phyloP scores from a whole-genome alignment of 2,888 invertebrate species.

The Patella caerulea region DNA sequence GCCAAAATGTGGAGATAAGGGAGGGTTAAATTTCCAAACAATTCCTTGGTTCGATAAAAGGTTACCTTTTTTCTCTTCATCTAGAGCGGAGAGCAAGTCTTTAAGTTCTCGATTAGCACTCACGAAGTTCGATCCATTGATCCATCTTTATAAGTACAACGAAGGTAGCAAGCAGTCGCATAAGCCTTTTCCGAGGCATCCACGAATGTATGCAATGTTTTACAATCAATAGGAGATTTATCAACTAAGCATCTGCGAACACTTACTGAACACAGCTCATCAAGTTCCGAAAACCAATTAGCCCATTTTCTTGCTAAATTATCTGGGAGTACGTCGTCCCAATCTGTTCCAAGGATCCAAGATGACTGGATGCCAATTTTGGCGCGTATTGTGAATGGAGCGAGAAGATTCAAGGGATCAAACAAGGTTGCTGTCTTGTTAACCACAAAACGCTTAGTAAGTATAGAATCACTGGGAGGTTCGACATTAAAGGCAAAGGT shows the following conservation, averaged over 20 bases:
- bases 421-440: not conserved
- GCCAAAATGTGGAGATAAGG: slow-evolving; percentile 39
- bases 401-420: slow-evolving; percentile 2
- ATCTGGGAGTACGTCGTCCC: not conserved
- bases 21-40: slow-evolving; percentile 39
- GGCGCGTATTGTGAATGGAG: not conserved
- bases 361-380: not conserved
- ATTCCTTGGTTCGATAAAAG: slow-evolving; percentile 23
- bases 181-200: too few relatives aligned
- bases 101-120: slow-evolving; percentile 19
- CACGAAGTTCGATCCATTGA: slow-evolving; percentile 18
- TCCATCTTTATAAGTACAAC: too few relatives aligned
- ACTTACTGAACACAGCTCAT: not conserved
- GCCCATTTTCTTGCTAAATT: not conserved
- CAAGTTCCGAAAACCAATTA: slow-evolving; percentile 5
- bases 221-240: not conserved
- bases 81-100: slow-evolving; percentile 19
- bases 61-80: slow-evolving; percentile 22
- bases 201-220: too few relatives aligned
- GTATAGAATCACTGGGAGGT: not conserved
- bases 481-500: not conserved
- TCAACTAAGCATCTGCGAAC: not conserved
- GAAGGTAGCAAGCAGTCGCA: too few relatives aligned
- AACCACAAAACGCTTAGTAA: not conserved
- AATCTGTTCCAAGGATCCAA: not conserved